A percentile compares a stretch with the other conserved stretches of the same genome.
Evolutionary conservation across 2,888 invertebrate species (phyloP).

Genomic region (Dryococelus australis): DNA sequence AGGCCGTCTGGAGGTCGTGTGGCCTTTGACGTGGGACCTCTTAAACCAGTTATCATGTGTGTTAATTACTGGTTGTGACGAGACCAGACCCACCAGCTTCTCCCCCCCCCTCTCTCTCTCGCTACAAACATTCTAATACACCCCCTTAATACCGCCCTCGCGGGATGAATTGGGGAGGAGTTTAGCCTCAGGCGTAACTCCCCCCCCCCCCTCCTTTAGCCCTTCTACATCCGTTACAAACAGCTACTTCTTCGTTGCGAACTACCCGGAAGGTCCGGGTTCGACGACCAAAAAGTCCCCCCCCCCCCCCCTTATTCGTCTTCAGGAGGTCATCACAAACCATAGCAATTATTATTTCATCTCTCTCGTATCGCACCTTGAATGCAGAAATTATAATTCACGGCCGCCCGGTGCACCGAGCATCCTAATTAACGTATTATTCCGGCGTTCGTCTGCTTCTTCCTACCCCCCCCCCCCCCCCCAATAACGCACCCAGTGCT

Average conservation of each 20-base stretch:
- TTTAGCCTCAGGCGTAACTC: neutral
- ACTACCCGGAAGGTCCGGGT: neutral
- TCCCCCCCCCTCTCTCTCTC: neutral
- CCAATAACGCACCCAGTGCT: neutral
- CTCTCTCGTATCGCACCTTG: neutral
- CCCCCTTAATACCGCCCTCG: neutral
- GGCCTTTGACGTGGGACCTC: neutral
- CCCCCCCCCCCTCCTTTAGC: neutral
- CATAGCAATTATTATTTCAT: neutral
- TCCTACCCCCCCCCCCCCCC: neutral
- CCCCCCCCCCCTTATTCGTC: neutral
- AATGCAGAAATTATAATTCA: neutral
- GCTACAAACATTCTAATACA: no score
- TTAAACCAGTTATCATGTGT: constrained; percentile 16
- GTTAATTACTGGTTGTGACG: constrained; percentile 11
- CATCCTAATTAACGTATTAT: neutral
- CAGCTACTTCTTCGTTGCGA: neutral
- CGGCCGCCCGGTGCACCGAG: neutral
- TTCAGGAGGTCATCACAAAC: neutral
- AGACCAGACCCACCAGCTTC: neutral
- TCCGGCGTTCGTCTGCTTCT: neutral
- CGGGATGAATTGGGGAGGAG: neutral
- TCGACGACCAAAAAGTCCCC: neutral
- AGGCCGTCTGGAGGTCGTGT: neutral
- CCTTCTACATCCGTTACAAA: no score